Evolutionary conservation across 1,140 invertebrate species (phyloP), one percentile per base, ranked within the genome.

Genomic region (Eupeodes corollae): DNA sequence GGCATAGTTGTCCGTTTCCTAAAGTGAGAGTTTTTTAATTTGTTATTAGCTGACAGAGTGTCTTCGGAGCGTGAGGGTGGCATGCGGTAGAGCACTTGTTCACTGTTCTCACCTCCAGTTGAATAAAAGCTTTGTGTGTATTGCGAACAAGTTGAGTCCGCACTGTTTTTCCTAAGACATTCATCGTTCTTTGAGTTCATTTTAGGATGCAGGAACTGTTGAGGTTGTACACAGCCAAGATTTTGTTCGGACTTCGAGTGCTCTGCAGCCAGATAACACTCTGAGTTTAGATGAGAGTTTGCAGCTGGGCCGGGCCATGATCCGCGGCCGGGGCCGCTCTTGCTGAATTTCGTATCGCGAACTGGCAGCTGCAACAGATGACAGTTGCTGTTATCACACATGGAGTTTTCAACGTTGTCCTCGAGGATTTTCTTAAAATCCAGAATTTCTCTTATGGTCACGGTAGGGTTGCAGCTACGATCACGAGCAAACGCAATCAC

Each of bases 401-500:
- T 15, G 6, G 42, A 21, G n/a, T 42, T 33, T 15, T 54, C 50
- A 5, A 53, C 57, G 13, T 45, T n/a, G 3, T 38, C 45, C 3
- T 53, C 46, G 8, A 49, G 42, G 14, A 46, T 34, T 19, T 57
- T 53, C 0, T 50, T 51, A 40, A 61, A 64, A 19, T 63, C 57
- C 5, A 68, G 53, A 2, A 68, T 57, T 10, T 67, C 61, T 0
- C 52, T 55, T 58, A 68, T 68, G 12, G 56, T 50, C 18, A 57
- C 16, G 6, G 56, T 51, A 12, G 48, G 44, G 6, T 56, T 52
- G 0, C 58, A 63, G 32, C 62, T 75, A 56, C 87, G 84, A 61
- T 95, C 92, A 46, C 92, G 73, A 1, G 92, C 91, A 62, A 91
- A 92, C 1, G 87, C 84, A 34, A 97, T 88, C 3, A 94, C 82